Evolutionary conservation across 1,140 invertebrate genomes (phyloP).

Genomic region (Drosophila bipectinata): DNA sequence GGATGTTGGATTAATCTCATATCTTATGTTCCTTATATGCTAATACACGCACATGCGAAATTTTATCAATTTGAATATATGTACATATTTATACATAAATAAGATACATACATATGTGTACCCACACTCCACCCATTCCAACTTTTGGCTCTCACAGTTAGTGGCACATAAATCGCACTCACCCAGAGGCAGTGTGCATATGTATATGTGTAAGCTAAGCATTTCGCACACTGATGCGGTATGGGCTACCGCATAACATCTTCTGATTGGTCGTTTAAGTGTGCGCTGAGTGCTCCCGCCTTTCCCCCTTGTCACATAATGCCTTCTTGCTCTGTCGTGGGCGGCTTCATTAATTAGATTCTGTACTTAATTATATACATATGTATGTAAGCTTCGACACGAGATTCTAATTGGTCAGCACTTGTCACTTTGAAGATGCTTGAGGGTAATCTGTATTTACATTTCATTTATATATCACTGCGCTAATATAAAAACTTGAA

Average conservation of each 20-base stretch:
- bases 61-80: constrained; percentile 2
- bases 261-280: constrained; percentile 72
- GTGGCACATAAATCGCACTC: constrained; percentile 45
- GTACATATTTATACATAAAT: constrained; percentile 12
- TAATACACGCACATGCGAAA: constrained; percentile 19
- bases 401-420: constrained; percentile 65
- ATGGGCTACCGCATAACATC: constrained; percentile 50
- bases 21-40: constrained; percentile 20
- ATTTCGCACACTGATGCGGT: constrained; percentile 58
- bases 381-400: constrained; percentile 30
- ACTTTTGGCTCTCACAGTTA: constrained; percentile 31
- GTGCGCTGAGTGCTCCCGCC: constrained; percentile 50
- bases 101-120: constrained; percentile 15
- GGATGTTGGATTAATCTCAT: constrained; percentile 30
- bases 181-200: constrained; percentile 15
- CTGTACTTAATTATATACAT: constrained; percentile 3
- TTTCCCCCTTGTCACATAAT: constrained; percentile 5
- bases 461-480: too few species aligned
- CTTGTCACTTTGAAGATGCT: constrained; percentile 22
- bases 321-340: constrained; percentile 8
- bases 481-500: too few species aligned
- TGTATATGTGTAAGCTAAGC: constrained; percentile 41
- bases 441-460: too few species aligned
- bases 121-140: constrained; percentile 15
- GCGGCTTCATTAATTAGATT: constrained; percentile 66